Percentiles rank a stretch among this genome's conserved stretches.
These are phyloP conservation scores for Girardinus metallicus DNA, from an alignment of 2,797 vertebrate genomes.

Conservation along the genomic window DNA sequence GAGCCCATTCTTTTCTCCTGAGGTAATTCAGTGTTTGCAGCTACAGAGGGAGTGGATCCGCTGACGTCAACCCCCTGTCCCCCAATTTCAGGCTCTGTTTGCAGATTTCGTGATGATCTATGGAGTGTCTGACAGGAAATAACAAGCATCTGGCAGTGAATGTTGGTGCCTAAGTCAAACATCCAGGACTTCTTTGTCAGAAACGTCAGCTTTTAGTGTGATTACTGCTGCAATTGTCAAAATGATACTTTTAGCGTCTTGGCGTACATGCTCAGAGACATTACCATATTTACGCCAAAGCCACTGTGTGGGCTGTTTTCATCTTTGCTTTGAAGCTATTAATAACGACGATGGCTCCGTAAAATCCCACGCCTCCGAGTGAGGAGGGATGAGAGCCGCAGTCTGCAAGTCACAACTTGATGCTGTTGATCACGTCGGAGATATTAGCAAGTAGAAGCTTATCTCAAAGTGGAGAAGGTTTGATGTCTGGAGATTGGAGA, in stretches of 20 bases:
- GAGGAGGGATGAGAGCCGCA: conserved; percentile 14
- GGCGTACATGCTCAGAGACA: conserved; percentile 14
- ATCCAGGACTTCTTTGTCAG: conserved; percentile 6
- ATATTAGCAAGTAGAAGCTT: conserved; percentile 29
- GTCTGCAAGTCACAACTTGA: conserved; percentile 35
- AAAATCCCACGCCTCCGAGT: conserved; percentile 42
- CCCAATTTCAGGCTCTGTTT: conserved; percentile 22
- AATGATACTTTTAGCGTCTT: not conserved
- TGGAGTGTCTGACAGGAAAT: conserved; percentile 35
- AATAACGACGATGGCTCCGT: conserved; percentile 61
- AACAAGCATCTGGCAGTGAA: conserved; percentile 18
- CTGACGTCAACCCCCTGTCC: conserved; percentile 49
- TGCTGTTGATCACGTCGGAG: conserved; percentile 31
- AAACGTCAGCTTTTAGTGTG: not conserved
- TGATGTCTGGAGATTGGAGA: conserved; percentile 37
- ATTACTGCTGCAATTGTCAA: not conserved
- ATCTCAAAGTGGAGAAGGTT: conserved; percentile 32
- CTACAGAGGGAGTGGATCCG: conserved; percentile 41
- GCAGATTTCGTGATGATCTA: conserved; percentile 36
- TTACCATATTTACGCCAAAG: conserved; percentile 23
- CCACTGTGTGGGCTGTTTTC: conserved; percentile 39
- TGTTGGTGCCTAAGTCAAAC: conserved; percentile 10
- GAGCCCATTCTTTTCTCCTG: conserved; percentile 50
- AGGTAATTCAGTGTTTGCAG: conserved; percentile 55
- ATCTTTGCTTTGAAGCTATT: conserved; percentile 46